These are phyloP conservation scores for Crematogaster levior DNA, from an alignment of 2,888 invertebrate genomes.

Conservation along the genomic window DNA sequence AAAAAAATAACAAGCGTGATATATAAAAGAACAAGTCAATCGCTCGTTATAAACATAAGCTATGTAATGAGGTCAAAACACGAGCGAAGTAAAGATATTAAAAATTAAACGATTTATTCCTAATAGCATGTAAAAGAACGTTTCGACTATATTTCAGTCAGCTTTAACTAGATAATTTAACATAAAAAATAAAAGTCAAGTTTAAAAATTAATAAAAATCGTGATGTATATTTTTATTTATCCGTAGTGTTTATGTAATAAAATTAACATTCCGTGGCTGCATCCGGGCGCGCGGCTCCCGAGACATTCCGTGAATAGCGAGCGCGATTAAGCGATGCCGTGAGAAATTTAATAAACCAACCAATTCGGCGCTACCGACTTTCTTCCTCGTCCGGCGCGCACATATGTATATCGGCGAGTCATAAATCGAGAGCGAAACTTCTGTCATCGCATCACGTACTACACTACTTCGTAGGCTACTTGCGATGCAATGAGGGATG, in stretches of 20 bases:
- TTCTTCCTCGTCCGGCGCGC: constrained; percentile 36
- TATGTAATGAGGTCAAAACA: too few species aligned
- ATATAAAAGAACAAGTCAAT: too few species aligned
- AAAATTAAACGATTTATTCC: too few species aligned
- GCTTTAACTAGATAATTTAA: too few species aligned
- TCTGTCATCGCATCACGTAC: constrained; percentile 76
- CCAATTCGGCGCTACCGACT: neutral
- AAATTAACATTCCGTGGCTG: constrained; percentile 17
- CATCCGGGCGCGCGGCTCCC: neutral
- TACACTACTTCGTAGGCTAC: constrained; percentile 62
- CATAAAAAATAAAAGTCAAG: too few species aligned
- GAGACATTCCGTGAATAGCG: neutral
- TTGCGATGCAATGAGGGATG: constrained; percentile 77
- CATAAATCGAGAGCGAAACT: constrained; percentile 75
- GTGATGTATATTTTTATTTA: neutral
- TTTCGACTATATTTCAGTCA: too few species aligned
- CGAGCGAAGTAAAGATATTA: too few species aligned
- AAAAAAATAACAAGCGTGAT: neutral
- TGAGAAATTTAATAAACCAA: constrained; percentile 14
- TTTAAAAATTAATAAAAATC: too few species aligned
- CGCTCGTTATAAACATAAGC: too few species aligned
- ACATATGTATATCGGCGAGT: constrained; percentile 54
- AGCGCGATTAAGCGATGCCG: constrained; percentile 2
- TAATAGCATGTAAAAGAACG: too few species aligned
- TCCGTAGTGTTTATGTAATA: neutral